Conservation (phyloP, 2,888 invertebrate genomes). For the Thumatha senex region DNA sequence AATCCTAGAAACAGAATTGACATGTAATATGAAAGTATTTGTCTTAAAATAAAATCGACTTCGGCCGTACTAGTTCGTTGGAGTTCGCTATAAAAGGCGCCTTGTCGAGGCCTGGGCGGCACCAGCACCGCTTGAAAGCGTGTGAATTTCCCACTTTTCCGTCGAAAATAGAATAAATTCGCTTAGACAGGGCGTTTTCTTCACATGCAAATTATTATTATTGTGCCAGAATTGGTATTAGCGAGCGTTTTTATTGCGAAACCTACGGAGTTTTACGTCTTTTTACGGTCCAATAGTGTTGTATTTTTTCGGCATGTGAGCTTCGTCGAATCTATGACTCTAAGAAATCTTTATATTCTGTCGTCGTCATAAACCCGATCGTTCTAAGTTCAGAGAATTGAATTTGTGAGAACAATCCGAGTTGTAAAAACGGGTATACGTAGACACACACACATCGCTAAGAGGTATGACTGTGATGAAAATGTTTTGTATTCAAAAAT, state of each 20-base stretch:
- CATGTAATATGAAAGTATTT: slow-evolving; percentile 11
- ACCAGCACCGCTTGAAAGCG: slow-evolving; percentile 34
- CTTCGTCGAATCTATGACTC: slow-evolving; percentile 26
- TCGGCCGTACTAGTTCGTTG: slow-evolving; percentile 39
- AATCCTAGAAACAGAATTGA: no score
- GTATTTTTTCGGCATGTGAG: slow-evolving; percentile 35
- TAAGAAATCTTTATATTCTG: slow-evolving; percentile 38
- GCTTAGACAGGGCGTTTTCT: slow-evolving; percentile 53
- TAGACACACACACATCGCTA: slow-evolving; percentile 15
- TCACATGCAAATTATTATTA: slow-evolving; percentile 71
- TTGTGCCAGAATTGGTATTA: slow-evolving; percentile 63
- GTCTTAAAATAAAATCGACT: slow-evolving; percentile 33
- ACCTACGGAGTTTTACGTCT: slow-evolving; percentile 36
- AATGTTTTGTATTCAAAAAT: slow-evolving; percentile 13
- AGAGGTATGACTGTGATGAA: slow-evolving; percentile 13
- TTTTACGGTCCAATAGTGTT: slow-evolving; percentile 38
- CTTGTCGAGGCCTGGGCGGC: slow-evolving; percentile 26
- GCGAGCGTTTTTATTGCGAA: slow-evolving; percentile 53
- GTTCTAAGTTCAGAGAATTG: slow-evolving; percentile 25
- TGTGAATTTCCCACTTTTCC: slow-evolving; percentile 47
- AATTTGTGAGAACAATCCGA: slow-evolving; percentile 24
- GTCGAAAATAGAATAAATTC: slow-evolving; percentile 51
- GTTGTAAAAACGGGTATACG: neutral
- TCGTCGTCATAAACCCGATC: slow-evolving; percentile 31
- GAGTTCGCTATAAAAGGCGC: slow-evolving; percentile 44